A percentile compares a stretch with the other conserved stretches of the same genome.
phyloP scores from a whole-genome alignment of 2,113 vertebrate genomes.

The Nannobrachium achirus region DNA sequence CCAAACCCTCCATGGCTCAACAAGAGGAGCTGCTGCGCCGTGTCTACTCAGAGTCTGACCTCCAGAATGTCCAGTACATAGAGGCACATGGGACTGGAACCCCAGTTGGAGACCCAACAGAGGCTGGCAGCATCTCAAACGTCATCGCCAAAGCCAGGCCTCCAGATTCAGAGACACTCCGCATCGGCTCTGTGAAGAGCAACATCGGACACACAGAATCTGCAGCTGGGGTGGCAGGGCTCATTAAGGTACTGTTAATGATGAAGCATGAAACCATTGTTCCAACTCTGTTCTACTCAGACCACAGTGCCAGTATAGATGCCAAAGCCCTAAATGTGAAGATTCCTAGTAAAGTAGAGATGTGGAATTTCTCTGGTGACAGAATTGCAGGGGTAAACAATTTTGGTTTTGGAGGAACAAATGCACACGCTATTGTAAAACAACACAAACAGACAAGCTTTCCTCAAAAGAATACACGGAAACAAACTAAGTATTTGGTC shows the following conservation, averaged over 20 bases:
- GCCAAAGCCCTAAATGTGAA: slow-evolving; percentile 76
- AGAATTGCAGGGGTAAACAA: slow-evolving; percentile 85
- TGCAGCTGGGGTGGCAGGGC: slow-evolving; percentile 82
- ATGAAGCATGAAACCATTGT: slow-evolving; percentile 86
- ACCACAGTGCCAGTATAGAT: slow-evolving; percentile 76
- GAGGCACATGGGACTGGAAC: slow-evolving; percentile 89
- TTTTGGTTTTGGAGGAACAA: slow-evolving; percentile 90
- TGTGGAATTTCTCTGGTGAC: slow-evolving; percentile 74
- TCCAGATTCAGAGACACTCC: slow-evolving; percentile 61
- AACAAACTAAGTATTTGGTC: slow-evolving; percentile 76
- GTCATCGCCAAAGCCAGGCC: slow-evolving; percentile 78
- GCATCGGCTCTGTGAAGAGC: slow-evolving; percentile 88
- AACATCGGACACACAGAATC: slow-evolving; percentile 89
- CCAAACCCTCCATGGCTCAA: slow-evolving; percentile 82
- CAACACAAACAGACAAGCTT: slow-evolving; percentile 69
- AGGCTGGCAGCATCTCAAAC: slow-evolving; percentile 82
- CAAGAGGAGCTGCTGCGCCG: slow-evolving; percentile 83
- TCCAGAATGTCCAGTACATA: slow-evolving; percentile 82
- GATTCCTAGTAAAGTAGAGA: slow-evolving; percentile 75
- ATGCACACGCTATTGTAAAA: slow-evolving; percentile 83
- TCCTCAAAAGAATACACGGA: slow-evolving; percentile 33
- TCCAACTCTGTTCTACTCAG: slow-evolving; percentile 83
- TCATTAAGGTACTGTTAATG: slow-evolving; percentile 90
- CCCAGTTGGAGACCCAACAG: slow-evolving; percentile 80
- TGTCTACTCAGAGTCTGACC: slow-evolving; percentile 80